Conservation (phyloP, 1,140 invertebrate genomes). For the Proctacanthus coquilletti region DNA sequence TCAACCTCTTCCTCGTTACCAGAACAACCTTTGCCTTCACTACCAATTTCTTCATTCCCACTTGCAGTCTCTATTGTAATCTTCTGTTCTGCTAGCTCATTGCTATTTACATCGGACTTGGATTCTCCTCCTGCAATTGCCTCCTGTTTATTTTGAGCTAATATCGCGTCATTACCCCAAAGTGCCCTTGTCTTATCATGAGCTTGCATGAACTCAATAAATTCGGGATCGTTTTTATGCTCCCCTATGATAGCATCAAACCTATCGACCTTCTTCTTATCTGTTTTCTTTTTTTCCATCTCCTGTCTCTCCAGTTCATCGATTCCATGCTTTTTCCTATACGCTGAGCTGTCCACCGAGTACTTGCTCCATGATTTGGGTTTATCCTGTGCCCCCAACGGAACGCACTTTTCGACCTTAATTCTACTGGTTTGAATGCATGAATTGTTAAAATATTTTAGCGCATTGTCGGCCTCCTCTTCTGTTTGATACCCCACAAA, state of each 20-base stretch:
- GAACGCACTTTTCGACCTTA: conserved; percentile 56
- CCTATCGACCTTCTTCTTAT: conserved; percentile 34
- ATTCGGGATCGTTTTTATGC: conserved; percentile 78
- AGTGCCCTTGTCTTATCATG: conserved; percentile 47
- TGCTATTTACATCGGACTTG: conserved; percentile 9
- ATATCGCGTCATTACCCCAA: conserved; percentile 52
- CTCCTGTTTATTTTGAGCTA: conserved; percentile 17
- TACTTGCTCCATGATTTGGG: conserved; percentile 85
- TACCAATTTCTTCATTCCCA: conserved; percentile 4
- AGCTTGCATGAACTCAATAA: conserved; percentile 72
- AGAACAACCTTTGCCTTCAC: conserved; percentile 17
- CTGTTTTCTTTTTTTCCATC: conserved; percentile 15
- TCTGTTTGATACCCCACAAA: conserved; percentile 79
- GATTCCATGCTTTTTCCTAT: conserved; percentile 35
- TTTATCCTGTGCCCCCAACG: conserved; percentile 64
- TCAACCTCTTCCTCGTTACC: conserved; percentile 17
- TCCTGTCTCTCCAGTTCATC: conserved; percentile 14
- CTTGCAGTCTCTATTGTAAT: conserved; percentile 26
- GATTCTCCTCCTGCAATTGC: too few relatives aligned
- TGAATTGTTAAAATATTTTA: conserved; percentile 65
- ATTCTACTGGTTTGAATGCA: conserved; percentile 71
- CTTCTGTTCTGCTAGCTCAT: conserved; percentile 13
- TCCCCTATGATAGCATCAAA: conserved; percentile 47
- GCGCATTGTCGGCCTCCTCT: conserved; percentile 58
- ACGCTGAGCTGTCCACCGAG: conserved; percentile 49